A percentile compares a stretch with the other conserved stretches of the same genome.
Evolutionary conservation across 2,797 vertebrate species (phyloP).

Genomic region (Pteropus rufus): DNA sequence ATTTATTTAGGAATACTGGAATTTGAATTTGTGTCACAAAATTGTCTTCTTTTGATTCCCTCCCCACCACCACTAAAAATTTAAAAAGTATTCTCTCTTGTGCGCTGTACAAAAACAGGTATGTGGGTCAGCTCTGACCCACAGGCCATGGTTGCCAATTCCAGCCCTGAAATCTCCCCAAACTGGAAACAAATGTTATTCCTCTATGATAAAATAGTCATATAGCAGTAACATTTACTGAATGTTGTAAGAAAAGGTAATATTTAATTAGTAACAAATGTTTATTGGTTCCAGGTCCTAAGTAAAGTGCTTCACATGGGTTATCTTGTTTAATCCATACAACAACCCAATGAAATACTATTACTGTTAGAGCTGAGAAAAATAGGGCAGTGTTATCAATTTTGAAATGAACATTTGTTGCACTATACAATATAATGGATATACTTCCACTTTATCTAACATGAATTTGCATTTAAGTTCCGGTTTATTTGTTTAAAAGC

Average conservation of each 20-base stretch:
- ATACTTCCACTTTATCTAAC: not conserved
- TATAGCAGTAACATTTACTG: not conserved
- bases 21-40: not conserved
- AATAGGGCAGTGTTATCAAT: not conserved
- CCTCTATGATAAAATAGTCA: not conserved
- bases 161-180: not conserved
- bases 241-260: not conserved
- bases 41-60: not conserved
- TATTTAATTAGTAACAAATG: not conserved
- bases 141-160: not conserved
- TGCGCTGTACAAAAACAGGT: not conserved
- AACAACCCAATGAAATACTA: not conserved
- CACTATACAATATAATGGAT: not conserved
- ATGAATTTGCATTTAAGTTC: slow-evolving; percentile 5
- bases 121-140: not conserved
- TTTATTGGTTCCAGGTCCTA: not conserved
- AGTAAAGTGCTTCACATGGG: not conserved
- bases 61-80: not conserved
- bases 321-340: not conserved
- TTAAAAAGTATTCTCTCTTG: not conserved
- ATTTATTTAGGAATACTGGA: not conserved
- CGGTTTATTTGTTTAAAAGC: not conserved
- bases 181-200: not conserved
- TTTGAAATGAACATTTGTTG: not conserved
- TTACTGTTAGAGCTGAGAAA: not conserved